phyloP scores from a whole-genome alignment of 1,140 invertebrate species.

The Dreissena rostriformis region DNA sequence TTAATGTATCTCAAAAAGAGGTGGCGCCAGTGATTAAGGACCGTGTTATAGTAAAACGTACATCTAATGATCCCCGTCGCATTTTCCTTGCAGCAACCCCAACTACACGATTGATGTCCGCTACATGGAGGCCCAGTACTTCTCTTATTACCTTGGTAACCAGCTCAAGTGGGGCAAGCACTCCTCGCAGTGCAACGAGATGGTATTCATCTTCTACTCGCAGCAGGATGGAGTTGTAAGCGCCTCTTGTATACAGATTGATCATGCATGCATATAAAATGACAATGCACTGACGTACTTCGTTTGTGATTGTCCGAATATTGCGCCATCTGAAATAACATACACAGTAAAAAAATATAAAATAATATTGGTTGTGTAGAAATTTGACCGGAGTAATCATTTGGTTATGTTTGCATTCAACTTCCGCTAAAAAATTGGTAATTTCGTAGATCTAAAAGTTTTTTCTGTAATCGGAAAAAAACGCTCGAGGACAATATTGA shows the following conservation, averaged over 20 bases:
- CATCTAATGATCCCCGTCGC: neutral
- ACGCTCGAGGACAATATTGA: neutral
- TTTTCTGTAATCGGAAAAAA: neutral
- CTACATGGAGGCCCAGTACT: conserved; percentile 35
- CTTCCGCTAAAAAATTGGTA: neutral
- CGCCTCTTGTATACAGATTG: neutral
- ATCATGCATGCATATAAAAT: no score
- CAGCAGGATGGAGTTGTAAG: conserved; percentile 29
- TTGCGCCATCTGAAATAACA: no score
- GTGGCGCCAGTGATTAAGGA: no score
- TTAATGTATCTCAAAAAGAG: no score
- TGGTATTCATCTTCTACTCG: conserved; percentile 40
- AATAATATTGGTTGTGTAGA: no score
- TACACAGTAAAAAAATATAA: no score
- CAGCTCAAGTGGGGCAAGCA: conserved; percentile 37
- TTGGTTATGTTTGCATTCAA: neutral
- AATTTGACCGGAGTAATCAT: no score
- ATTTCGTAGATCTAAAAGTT: neutral
- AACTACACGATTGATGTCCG: neutral
- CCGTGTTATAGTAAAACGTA: neutral
- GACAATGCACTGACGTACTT: no score
- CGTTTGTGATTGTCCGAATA: no score
- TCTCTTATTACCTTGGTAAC: conserved; percentile 39
- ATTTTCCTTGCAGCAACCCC: conserved; percentile 2
- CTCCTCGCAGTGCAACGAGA: conserved; percentile 38